Conservation (phyloP, 2,113 vertebrate species). For the Myocastor coypus region DNA sequence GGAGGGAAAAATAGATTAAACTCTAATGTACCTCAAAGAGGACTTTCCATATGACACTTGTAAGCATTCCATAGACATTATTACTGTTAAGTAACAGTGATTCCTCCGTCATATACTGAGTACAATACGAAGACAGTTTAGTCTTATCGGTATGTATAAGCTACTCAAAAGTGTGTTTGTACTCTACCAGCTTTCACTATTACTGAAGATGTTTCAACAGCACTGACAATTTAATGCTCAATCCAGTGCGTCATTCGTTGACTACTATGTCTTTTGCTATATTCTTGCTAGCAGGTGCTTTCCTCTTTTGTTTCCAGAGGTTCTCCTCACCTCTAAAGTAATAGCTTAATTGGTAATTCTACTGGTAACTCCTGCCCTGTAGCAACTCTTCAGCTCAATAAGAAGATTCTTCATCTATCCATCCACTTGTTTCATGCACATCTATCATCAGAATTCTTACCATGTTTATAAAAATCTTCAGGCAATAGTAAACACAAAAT, state of each 20-base stretch:
- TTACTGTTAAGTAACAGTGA: neutral
- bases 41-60: neutral
- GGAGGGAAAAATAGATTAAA: neutral
- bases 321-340: neutral
- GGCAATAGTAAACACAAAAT: neutral
- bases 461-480: neutral
- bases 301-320: neutral
- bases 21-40: neutral
- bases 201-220: neutral
- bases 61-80: neutral
- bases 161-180: neutral
- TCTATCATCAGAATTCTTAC: neutral
- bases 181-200: neutral
- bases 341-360: neutral
- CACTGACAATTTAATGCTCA: constrained; percentile 18
- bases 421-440: neutral
- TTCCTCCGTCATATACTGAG: neutral
- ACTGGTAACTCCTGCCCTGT: neutral
- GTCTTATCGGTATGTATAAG: neutral
- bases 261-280: neutral
- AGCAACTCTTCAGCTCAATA: neutral
- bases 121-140: neutral
- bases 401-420: neutral
- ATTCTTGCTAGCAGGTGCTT: neutral
- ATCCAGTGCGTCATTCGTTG: neutral